Evolutionary conservation across 2,888 invertebrate species (phyloP).

Genomic region (Mesorhabditis belari): DNA sequence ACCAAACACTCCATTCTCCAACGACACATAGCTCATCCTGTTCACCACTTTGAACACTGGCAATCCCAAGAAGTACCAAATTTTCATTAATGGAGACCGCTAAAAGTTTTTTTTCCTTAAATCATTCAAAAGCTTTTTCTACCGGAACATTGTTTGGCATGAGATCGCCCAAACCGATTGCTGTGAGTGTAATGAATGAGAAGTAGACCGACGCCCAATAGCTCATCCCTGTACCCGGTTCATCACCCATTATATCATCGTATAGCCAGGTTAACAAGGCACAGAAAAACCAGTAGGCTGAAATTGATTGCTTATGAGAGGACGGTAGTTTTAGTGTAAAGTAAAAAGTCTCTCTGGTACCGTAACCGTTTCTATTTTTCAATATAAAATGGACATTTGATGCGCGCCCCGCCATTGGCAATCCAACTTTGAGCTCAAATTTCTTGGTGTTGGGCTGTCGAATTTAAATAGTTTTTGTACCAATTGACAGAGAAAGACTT

Average conservation of each 20-base stretch:
- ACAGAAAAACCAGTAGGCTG: slow-evolving; percentile 15
- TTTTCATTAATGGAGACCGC: slow-evolving; percentile 23
- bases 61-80: slow-evolving; percentile 36
- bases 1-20: slow-evolving; percentile 34
- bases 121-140: background rate
- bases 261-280: slow-evolving; percentile 23
- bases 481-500: no score
- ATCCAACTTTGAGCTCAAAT: no score
- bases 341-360: no score
- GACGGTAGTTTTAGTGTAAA: no score
- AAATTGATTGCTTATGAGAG: no score
- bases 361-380: no score
- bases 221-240: slow-evolving; percentile 19
- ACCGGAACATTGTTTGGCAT: slow-evolving; percentile 40
- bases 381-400: no score
- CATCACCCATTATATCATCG: slow-evolving; percentile 22
- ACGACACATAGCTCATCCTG: slow-evolving; percentile 28
- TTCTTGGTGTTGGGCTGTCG: no score
- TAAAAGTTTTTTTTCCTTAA: background rate
- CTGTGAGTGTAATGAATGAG: slow-evolving; percentile 32
- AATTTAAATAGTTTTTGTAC: no score
- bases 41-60: slow-evolving; percentile 37
- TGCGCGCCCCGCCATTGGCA: no score
- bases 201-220: slow-evolving; percentile 30
- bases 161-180: slow-evolving; percentile 39